Conservation (phyloP, 2,888 invertebrate species). For the Eudasyphora cyanicolor region DNA sequence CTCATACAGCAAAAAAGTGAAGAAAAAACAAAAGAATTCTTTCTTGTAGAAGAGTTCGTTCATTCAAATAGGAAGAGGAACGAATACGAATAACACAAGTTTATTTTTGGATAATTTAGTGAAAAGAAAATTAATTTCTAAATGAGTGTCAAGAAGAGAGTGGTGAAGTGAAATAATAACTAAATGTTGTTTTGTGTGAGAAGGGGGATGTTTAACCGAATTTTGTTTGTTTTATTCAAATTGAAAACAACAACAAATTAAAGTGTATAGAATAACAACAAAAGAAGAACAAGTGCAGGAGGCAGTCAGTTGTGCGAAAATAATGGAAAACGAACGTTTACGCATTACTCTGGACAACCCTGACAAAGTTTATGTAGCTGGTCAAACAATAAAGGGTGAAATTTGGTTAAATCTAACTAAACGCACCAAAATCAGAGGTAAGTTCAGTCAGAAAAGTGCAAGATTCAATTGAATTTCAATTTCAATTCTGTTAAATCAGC, state of each 20-base stretch:
- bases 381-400: conserved; percentile 77
- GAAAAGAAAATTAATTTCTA: conserved; percentile 48
- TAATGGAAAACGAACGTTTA: conserved; percentile 77
- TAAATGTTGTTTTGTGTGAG: too few species aligned
- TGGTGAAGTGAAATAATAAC: neutral
- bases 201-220: neutral
- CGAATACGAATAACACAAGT: conserved; percentile 43
- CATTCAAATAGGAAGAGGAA: neutral
- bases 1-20: conserved; percentile 33
- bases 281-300: conserved; percentile 48
- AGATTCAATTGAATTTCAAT: neutral
- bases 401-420: conserved; percentile 78
- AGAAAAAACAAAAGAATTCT: conserved; percentile 48
- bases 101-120: conserved; percentile 65
- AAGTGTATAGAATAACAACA: conserved; percentile 29
- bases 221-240: conserved; percentile 36
- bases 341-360: conserved; percentile 78
- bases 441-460: conserved; percentile 62
- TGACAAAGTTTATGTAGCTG: conserved; percentile 77
- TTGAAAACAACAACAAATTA: conserved; percentile 36
- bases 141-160: conserved; percentile 17
- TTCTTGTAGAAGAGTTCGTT: conserved; percentile 38
- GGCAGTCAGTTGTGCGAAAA: conserved; percentile 30
- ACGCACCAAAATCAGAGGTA: conserved; percentile 79
- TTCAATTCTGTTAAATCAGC: neutral